Base-by-base conservation (phyloP, 2,888 invertebrate species). In the Cataglyphis cursor region DNA sequence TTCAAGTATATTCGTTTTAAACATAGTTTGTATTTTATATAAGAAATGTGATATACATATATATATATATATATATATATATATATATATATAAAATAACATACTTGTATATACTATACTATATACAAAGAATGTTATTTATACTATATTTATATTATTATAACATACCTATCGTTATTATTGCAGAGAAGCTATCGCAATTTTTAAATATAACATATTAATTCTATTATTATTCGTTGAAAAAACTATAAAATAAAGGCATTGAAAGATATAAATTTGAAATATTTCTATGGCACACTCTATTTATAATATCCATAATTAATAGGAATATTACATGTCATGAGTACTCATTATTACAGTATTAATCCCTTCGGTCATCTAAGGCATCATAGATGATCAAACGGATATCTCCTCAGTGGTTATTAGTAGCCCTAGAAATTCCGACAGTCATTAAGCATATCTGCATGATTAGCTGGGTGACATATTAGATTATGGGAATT, bases 341-440 rank as follows among this genome's bases (percentile, higher is more conserved):
- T 35, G n/a, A 78, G 70, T 70, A 21, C 8, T n/a, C 21, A 31
- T 44, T 68, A 59, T 61, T 70, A 35, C 78, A 21, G 24, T 54
- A 78, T 68, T 78, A 80, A 78, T 68, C 31, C 24, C 31, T 35
- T 3, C 12, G 12, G 59, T 59, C 59, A 70, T 35, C 59, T 70
- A 61, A 70, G 59, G 70, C 21, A 66, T 65, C 57, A 24, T 6
- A 18, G 10, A 65, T 28, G 44, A 61, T 70, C 59, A 68, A 70
- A 35, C 44, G 48, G 41, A 61, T 28, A 59, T 41, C 51, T 51
- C 9, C 35, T 1, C 18, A 31, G 10, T 24, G 44, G 3, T 70
- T 59, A 59, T 70, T 70, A 80, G 59, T 18, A 59, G 21, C 59
- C 44, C 68, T 68, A 44, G 59, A 59, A 59, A 68, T 68, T 78